These are phyloP conservation scores for Harpegnathos saltator DNA, from an alignment of 1,140 invertebrate species.

Conservation along the genomic window DNA sequence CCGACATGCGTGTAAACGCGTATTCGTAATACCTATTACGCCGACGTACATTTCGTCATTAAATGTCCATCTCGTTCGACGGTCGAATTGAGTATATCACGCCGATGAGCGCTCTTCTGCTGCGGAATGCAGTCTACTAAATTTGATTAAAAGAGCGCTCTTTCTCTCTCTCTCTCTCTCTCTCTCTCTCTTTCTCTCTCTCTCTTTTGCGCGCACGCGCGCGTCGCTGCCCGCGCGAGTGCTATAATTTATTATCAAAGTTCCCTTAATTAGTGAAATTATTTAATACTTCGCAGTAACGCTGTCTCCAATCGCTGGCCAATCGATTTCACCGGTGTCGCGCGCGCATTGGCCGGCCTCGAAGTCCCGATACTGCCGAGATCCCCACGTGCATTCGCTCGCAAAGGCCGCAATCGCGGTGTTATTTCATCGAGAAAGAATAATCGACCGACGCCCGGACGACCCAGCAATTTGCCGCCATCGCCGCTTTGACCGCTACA, in stretches of 20 bases:
- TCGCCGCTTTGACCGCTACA: no score
- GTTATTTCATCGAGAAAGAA: neutral
- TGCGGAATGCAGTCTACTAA: constrained; percentile 56
- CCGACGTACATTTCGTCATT: constrained; percentile 53
- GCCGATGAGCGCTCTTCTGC: constrained; percentile 44
- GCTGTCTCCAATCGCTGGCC: neutral
- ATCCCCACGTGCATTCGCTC: neutral
- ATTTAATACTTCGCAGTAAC: constrained; percentile 57
- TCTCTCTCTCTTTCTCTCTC: no score
- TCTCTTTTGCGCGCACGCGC: constrained; percentile 20
- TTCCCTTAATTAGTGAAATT: constrained; percentile 60
- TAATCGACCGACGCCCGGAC: no score
- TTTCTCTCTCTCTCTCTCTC: no score
- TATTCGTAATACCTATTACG: constrained; percentile 55
- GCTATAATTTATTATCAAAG: constrained; percentile 56
- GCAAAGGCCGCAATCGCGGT: neutral
- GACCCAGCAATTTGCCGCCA: no score
- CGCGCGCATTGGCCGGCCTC: neutral
- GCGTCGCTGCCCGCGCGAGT: neutral
- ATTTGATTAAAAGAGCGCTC: constrained; percentile 61
- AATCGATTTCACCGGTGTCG: constrained; percentile 19
- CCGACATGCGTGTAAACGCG: constrained; percentile 33
- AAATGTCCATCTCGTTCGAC: constrained; percentile 54
- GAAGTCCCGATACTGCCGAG: neutral
- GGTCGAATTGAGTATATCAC: constrained; percentile 56